Percentiles rank a stretch among this genome's conserved stretches.
Evolutionary conservation across 2,797 vertebrate genomes (phyloP).

Genomic region (Amazona ochrocephala): DNA sequence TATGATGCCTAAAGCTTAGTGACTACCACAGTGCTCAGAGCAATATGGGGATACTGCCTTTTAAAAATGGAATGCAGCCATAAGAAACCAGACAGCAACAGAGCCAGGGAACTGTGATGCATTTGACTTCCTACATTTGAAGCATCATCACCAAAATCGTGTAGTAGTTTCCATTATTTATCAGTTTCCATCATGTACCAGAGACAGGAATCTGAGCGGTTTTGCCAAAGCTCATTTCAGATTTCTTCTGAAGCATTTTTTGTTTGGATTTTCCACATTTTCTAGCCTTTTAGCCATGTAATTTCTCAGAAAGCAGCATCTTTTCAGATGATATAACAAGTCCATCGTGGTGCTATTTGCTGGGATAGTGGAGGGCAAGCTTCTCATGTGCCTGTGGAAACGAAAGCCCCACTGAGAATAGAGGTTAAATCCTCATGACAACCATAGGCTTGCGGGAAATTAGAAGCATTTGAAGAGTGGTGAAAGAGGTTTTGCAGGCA

Average conservation of each 20-base stretch:
- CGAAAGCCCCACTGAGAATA: neutral
- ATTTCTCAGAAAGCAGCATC: neutral
- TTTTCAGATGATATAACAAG: neutral
- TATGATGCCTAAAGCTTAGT: neutral
- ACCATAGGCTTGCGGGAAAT: conserved; percentile 4
- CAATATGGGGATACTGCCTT: neutral
- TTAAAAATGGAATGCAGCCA: neutral
- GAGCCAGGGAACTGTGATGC: neutral
- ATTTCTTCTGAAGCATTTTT: neutral
- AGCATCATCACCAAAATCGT: neutral
- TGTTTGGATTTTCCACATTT: neutral
- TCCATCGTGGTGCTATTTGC: neutral
- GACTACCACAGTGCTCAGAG: neutral
- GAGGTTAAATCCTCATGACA: conserved; percentile 39
- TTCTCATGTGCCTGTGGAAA: neutral
- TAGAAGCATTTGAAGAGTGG: neutral
- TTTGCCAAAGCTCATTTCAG: neutral
- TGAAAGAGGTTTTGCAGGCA: neutral
- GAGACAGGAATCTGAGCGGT: neutral
- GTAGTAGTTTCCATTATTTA: neutral
- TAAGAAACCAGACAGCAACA: neutral
- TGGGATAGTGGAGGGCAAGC: neutral
- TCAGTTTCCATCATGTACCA: neutral
- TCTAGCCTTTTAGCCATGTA: neutral
- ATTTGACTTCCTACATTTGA: neutral